Evolutionary conservation across 2,888 invertebrate genomes (phyloP), one percentile per base, ranked within the genome.

Genomic region (Zaprionus bogoriensis): DNA sequence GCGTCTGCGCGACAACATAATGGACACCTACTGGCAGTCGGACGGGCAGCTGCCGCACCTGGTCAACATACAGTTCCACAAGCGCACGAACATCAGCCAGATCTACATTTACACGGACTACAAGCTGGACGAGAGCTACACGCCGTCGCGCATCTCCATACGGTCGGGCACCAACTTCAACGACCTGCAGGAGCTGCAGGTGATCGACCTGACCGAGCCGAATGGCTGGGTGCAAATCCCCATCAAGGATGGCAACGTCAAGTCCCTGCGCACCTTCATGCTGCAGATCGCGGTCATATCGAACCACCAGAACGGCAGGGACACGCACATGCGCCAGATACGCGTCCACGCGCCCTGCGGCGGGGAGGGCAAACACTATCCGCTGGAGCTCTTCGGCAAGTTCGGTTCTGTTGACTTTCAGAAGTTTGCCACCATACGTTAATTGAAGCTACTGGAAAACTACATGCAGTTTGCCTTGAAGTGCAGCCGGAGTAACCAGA

Each of bases 1-100:
- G 88, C 99, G 99, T 89, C 91, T 99, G 38, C 92, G 99, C 70
- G 98, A 99, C 91, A 97, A 98, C 89, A 96, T 97, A 68, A 95
- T 97, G 91, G 99, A 99, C 77, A 98, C 98, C 2, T 99, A 99
- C 90, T 99, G 99, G 99, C 99, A 99, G 90, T 99, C 99, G 0
- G 99, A 99, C 91, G 99, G 99, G 0, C 99, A 99, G 77, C 93
- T 99, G 67, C 99, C 99, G 2, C 99, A 99, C 91, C 92, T 99
- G 69, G 98, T 99, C 0, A 99, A 99, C 89, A 97, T 99, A 71
- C 98, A 99, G 88, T 99, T 99, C 89, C 95, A 96, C 87, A 93
- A 96, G 69, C 99, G 99, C 91, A 99, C 98, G 0, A 97, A 97
- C 71, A 95, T 99, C 7, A 95, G 96, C 46, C 97, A 98, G 91